These are phyloP conservation scores for Gallinago stenura DNA, from an alignment of 2,797 vertebrate genomes.

Conservation along the genomic window DNA sequence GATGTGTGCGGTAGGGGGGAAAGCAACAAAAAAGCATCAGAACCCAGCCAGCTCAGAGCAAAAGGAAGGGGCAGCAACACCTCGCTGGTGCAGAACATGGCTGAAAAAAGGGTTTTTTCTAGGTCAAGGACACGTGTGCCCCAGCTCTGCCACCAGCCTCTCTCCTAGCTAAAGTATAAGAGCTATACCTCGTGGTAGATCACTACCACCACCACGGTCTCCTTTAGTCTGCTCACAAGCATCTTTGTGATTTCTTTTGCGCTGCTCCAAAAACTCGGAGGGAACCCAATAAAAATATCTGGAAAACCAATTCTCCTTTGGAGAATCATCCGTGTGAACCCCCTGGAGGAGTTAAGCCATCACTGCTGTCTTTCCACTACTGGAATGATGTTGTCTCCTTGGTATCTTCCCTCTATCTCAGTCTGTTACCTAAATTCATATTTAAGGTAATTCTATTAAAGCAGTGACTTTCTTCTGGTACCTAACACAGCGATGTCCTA, in stretches of 20 bases:
- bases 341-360: background rate
- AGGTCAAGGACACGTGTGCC: background rate
- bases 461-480: background rate
- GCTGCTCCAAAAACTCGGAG: background rate
- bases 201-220: background rate
- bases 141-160: background rate
- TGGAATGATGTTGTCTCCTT: background rate
- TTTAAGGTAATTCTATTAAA: background rate
- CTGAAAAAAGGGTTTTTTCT: background rate
- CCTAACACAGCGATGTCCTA: background rate
- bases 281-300: background rate
- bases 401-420: background rate
- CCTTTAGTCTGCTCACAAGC: background rate
- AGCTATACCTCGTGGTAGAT: fast-evolving
- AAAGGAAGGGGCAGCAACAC: background rate
- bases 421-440: background rate
- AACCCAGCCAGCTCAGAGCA: background rate
- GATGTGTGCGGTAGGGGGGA: background rate
- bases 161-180: background rate
- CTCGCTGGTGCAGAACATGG: background rate
- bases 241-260: background rate
- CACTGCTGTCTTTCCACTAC: background rate
- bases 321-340: background rate
- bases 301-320: background rate
- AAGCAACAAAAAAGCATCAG: background rate